Evolutionary conservation across 2,888 invertebrate species (phyloP), one percentile per base, ranked within the genome.

Genomic region (Eupithecia tripunctaria): DNA sequence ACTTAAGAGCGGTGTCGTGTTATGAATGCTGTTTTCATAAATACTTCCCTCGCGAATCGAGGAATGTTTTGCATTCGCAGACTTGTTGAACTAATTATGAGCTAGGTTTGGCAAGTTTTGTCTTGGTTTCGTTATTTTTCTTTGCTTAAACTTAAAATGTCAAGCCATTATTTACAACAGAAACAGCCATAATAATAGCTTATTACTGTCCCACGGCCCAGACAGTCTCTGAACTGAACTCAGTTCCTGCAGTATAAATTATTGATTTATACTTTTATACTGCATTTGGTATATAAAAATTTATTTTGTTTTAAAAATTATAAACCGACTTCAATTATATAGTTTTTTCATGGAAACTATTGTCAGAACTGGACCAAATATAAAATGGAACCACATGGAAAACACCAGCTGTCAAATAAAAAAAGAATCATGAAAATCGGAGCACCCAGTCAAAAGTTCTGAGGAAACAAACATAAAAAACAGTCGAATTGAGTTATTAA

Each of bases 21-120:
- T 62, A 62, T 69, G 71, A 73, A 68, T 73, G 75, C 32, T 70
- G 72, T 75, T 73, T 71, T 73, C 73, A 69, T 73, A 73, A 73
- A 73, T 67, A 71, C 71, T 75, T 73, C 73, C 69, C 43, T 56
- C 12, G 63, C 21, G 29, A 62, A 68, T 69, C 32, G 29, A 68
- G 14, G 63, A 43, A 18, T 59, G 62, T 60, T 66, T 71, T 63
- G 68, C 66, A 71, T 74, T 73, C 21, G 8, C 36, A 64, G 51
- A 43, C 65, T 41, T 43, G 66, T 66, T 60, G 66, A 47, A 51
- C 63, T 63, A 32, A 63, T 36, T 63, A 63, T 36, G 36, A 36
- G 36, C 12, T 36, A 10, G 60, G 3, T 32, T 29, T 60, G 60
- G 18, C 18, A 15, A 29, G 27, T 27, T 27, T 59, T 18, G 59